Conservation (phyloP, 2,888 invertebrate genomes). For the Drosophila phalerata region DNA sequence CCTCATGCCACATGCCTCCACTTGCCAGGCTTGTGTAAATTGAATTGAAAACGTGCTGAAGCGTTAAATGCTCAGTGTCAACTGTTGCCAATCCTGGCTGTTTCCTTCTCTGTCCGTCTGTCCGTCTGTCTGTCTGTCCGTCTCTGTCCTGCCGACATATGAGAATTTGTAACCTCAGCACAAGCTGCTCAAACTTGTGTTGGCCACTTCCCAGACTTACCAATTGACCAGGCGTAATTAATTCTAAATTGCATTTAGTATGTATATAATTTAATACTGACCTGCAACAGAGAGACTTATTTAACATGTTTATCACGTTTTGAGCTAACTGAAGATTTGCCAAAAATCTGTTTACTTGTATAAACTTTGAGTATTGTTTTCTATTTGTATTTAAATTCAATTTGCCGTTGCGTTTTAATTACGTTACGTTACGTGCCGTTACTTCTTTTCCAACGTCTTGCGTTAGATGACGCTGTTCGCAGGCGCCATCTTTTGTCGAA, state of each 20-base stretch:
- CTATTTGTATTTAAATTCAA: constrained; percentile 11
- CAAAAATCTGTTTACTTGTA: constrained; percentile 37
- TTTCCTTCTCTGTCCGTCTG: constrained; percentile 18
- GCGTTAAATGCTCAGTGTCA: constrained; percentile 86
- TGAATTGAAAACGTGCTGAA: constrained; percentile 85
- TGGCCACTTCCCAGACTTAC: constrained; percentile 15
- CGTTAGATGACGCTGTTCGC: not conserved
- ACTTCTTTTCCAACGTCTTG: not conserved
- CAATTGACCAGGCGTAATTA: constrained; percentile 67
- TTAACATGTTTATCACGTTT: constrained; percentile 44
- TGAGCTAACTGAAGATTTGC: constrained; percentile 16
- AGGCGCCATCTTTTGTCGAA: constrained; percentile 37
- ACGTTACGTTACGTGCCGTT: not conserved
- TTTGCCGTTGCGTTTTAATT: constrained; percentile 3
- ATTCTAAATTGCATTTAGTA: constrained; percentile 75
- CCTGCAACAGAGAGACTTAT: constrained; percentile 23
- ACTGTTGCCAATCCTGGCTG: constrained; percentile 82
- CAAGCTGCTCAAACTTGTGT: constrained; percentile 77
- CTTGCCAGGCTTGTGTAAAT: constrained; percentile 70
- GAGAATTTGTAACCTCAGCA: constrained; percentile 83
- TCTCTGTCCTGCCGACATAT: constrained; percentile 73
- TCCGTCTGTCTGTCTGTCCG: constrained; percentile 18
- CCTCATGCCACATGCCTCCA: constrained; percentile 18
- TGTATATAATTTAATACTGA: constrained; percentile 35
- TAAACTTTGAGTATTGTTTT: not conserved